A percentile compares a stretch with the other conserved stretches of the same genome.
These are phyloP conservation scores for Oreotrochilus melanogaster DNA, from an alignment of 2,113 vertebrate species.

Conservation along the genomic window DNA sequence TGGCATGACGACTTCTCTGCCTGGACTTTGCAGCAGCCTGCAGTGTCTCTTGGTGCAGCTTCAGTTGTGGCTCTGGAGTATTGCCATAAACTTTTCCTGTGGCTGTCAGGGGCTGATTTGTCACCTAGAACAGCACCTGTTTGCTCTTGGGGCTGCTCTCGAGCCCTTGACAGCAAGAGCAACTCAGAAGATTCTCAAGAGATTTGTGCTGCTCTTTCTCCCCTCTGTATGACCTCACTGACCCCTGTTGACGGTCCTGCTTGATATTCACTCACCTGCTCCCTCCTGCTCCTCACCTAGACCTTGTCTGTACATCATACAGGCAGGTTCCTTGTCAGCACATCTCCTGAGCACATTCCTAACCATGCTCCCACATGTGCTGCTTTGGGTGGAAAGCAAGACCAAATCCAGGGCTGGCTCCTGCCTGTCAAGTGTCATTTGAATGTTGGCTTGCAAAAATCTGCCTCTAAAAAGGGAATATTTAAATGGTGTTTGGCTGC, in stretches of 20 bases:
- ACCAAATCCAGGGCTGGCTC: neutral
- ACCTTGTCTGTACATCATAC: neutral
- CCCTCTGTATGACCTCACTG: neutral
- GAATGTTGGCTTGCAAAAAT: neutral
- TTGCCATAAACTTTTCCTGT: neutral
- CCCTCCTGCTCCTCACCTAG: accelerated
- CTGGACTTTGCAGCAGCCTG: neutral
- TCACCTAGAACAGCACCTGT: neutral
- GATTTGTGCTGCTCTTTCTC: neutral
- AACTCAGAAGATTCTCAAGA: neutral
- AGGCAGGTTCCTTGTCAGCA: neutral
- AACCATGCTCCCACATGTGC: accelerated
- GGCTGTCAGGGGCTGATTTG: neutral
- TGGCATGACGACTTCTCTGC: neutral
- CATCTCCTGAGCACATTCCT: accelerated
- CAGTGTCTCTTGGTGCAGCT: neutral
- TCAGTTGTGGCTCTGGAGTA: neutral
- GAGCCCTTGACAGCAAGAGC: neutral
- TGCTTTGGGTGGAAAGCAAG: neutral
- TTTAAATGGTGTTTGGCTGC: neutral
- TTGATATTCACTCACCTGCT: neutral
- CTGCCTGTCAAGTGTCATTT: neutral
- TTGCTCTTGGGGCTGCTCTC: neutral
- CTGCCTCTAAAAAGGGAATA: neutral
- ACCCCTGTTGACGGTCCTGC: neutral